Conservation (phyloP, 1,140 invertebrate genomes). For the Cydia strobilella region DNA sequence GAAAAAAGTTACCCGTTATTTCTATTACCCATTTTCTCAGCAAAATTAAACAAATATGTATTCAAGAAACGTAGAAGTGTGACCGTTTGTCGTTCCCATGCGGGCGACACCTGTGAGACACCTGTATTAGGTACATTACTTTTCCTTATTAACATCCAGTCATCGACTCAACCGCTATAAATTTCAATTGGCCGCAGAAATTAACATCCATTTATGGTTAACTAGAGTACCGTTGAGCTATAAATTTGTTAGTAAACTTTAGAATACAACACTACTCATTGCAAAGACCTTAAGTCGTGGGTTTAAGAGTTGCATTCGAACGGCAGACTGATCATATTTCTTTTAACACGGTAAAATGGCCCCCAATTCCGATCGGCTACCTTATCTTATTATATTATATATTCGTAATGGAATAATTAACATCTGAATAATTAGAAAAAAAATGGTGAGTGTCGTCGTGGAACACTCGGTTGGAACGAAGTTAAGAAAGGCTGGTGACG, state of each 20-base stretch:
- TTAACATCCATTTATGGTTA: conserved; percentile 24
- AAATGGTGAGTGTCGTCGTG: no score
- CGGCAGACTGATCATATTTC: not conserved
- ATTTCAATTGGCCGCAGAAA: conserved; percentile 25
- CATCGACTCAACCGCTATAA: conserved; percentile 7
- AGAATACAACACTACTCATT: not conserved
- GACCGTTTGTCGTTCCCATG: conserved; percentile 35
- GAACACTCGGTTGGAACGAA: no score
- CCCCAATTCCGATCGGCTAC: conserved; percentile 1
- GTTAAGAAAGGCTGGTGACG: no score
- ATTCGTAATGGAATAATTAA: conserved; percentile 9
- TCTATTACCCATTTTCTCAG: conserved; percentile 1
- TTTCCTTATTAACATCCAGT: conserved; percentile 2
- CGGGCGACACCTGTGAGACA: conserved; percentile 35
- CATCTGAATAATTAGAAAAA: conserved; percentile 5
- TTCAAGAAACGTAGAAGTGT: conserved; percentile 3
- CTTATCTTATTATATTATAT: conserved; percentile 13
- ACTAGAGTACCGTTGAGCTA: conserved; percentile 26
- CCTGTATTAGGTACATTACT: not conserved
- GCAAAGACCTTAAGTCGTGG: not conserved
- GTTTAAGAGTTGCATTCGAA: not conserved
- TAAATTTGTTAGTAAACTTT: conserved; percentile 13
- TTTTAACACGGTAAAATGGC: not conserved
- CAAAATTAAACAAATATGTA: not conserved
- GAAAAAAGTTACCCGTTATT: no score